phyloP scores from a whole-genome alignment of 2,888 invertebrate genomes.

The Gibbula magus region DNA sequence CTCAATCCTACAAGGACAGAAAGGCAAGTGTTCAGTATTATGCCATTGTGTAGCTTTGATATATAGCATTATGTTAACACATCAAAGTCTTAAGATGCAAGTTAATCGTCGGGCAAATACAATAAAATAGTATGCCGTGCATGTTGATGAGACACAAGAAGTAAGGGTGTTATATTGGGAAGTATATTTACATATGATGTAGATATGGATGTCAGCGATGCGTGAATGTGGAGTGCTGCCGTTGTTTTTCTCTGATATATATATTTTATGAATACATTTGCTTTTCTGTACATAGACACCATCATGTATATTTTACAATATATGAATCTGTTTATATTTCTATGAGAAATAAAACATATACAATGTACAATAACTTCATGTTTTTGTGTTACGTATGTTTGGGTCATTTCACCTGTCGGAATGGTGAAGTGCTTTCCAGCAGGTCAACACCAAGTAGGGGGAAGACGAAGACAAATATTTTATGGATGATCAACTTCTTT shows the following conservation, averaged over 20 bases:
- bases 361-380: background rate
- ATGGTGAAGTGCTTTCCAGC: no score
- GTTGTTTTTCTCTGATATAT: background rate
- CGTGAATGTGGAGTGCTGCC: background rate
- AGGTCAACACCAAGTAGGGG: no score
- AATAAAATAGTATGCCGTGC: background rate
- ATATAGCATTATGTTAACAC: background rate
- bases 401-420: no score
- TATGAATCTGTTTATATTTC: background rate
- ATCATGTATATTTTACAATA: constrained; percentile 4
- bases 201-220: background rate
- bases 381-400: no score
- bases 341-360: constrained; percentile 4
- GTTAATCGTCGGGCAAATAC: background rate
- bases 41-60: background rate
- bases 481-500: no score
- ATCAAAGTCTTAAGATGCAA: background rate
- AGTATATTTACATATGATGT: background rate
- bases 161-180: background rate
- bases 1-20: background rate
- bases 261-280: constrained; percentile 8
- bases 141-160: background rate
- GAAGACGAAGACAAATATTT: no score
- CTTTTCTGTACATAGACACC: constrained; percentile 2
- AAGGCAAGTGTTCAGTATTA: background rate